Percentiles rank a stretch among this genome's conserved stretches.
phyloP scores from a whole-genome alignment of 2,888 invertebrate species.

The Choreutis nemorana region DNA sequence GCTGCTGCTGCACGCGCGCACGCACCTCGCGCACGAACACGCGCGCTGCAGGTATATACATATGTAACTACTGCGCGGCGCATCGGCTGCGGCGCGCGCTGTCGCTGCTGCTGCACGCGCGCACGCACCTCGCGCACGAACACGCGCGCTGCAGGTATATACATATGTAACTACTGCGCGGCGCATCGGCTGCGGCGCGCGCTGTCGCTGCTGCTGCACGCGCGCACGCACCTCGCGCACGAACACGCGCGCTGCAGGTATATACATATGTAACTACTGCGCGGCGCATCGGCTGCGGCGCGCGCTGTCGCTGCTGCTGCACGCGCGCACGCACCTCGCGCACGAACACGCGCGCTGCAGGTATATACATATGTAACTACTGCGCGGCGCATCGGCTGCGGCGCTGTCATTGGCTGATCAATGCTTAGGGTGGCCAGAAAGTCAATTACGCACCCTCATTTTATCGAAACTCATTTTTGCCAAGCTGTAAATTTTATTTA shows the following conservation, averaged over 20 bases:
- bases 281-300: slow-evolving; percentile 49
- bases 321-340: slow-evolving; percentile 46
- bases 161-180: too few relatives aligned
- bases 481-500: too few relatives aligned
- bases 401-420: too few relatives aligned
- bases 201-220: slow-evolving; percentile 45
- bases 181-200: slow-evolving; percentile 48
- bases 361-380: too few relatives aligned
- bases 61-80: too few relatives aligned
- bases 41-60: slow-evolving; percentile 39
- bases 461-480: background rate
- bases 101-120: slow-evolving; percentile 45
- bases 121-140: slow-evolving; percentile 49
- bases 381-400: too few relatives aligned
- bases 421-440: too few relatives aligned
- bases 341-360: slow-evolving; percentile 51
- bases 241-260: slow-evolving; percentile 50
- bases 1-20: slow-evolving; percentile 43
- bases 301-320: slow-evolving; percentile 44
- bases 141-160: slow-evolving; percentile 47
- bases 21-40: slow-evolving; percentile 52
- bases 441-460: too few relatives aligned
- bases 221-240: slow-evolving; percentile 46
- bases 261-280: too few relatives aligned
- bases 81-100: slow-evolving; percentile 47